Evolutionary conservation across 2,888 invertebrate genomes (phyloP), one percentile per base, ranked within the genome.

Genomic region (Cataglyphis rosenhaueri): DNA sequence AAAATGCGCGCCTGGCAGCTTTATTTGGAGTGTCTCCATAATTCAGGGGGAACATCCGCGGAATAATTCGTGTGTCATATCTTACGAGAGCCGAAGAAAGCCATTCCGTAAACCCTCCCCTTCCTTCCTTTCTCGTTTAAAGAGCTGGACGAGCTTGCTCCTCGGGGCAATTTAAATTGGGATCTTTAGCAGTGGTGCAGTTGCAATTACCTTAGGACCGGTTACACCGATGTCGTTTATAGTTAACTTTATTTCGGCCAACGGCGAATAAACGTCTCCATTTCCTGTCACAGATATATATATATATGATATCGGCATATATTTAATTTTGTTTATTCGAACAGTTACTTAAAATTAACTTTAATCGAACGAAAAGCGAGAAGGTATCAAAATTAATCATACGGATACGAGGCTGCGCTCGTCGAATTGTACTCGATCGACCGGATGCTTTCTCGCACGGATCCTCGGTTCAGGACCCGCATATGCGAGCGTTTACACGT

Each of bases 21-120:
- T 85, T 83, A 38, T 85, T 85, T 74, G 48, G 84, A 41, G 48
- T 32, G 66, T 35, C 52, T 84, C 68, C 81, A 84, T 86, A 88
- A 86, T 85, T 88, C 85, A 75, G 59, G 57, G 25, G 55, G 35
- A 81, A 59, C 61, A 41, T 52, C 64, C 52, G 61, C 57, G 52
- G 73, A 71, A 76, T 83, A 74, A 82, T 82, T 76, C 71, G 52
- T 41, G 70, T 70, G 70, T 59, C 73, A 73, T 83, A 57, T 55
- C 66, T 74, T 62, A 62, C 38, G 61, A 15, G 25, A 71, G 41
- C 15, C 38, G 57, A 66, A 32, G 41, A 32, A 57, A 55, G 71
- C 78, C 44, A 21, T 70, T 44, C 44, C 32, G 44, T 32, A 78
- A 78, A 70, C 21, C 38, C 21, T 29, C 32, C 8, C 52, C n/a